Evolutionary conservation across 2,888 invertebrate genomes (phyloP).

Genomic region (Acrobasis consociella): DNA sequence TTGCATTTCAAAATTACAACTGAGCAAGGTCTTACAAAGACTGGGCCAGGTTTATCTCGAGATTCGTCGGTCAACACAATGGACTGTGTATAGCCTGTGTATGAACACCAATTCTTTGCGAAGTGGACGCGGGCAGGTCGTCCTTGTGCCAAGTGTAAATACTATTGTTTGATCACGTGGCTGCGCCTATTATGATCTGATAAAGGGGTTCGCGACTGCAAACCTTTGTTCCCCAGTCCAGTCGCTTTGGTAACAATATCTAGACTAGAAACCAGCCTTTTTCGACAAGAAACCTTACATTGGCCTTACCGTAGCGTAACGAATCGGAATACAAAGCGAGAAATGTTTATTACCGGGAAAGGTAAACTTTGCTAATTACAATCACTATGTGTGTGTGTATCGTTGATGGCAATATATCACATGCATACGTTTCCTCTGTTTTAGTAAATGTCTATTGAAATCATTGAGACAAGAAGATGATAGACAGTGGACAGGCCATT

Average conservation of each 20-base stretch:
- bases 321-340: slow-evolving; percentile 8
- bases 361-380: slow-evolving; percentile 6
- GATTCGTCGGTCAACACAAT: slow-evolving; percentile 50
- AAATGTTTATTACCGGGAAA: slow-evolving; percentile 10
- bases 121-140: slow-evolving; percentile 52
- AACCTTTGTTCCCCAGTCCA: slow-evolving; percentile 51
- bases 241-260: slow-evolving; percentile 38
- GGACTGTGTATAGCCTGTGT: slow-evolving; percentile 30
- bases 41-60: slow-evolving; percentile 32
- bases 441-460: neutral
- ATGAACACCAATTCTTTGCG: slow-evolving; percentile 47
- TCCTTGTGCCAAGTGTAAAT: slow-evolving; percentile 72
- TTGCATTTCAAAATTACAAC: neutral
- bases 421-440: neutral
- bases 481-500: neutral
- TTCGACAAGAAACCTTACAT: slow-evolving; percentile 28
- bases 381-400: neutral
- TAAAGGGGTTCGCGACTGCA: slow-evolving; percentile 57
- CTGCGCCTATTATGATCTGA: slow-evolving; percentile 67
- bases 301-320: slow-evolving; percentile 29
- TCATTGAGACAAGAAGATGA: neutral
- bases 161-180: slow-evolving; percentile 78
- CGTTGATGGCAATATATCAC: slow-evolving; percentile 10
- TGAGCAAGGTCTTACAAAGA: slow-evolving; percentile 4
- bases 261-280: slow-evolving; percentile 36